Evolutionary conservation across 2,113 vertebrate species (phyloP).

Genomic region (Regulus satrapa): DNA sequence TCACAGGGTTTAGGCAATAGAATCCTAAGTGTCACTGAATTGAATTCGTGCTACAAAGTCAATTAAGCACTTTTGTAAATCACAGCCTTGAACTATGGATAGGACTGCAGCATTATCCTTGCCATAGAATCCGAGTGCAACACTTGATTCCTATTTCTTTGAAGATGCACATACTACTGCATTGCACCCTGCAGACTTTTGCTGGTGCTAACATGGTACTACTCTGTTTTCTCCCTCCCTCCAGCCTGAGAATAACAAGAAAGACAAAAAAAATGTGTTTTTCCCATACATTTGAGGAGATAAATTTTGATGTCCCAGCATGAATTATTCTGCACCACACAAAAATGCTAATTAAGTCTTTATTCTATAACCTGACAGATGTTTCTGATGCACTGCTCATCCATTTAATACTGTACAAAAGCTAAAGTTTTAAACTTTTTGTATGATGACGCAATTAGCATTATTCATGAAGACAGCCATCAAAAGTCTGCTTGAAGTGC

Average conservation of each 20-base stretch:
- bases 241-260: background rate
- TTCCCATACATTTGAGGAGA: constrained; percentile 5
- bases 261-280: constrained; percentile 32
- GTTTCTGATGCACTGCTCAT: constrained; percentile 54
- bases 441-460: background rate
- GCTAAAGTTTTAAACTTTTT: constrained; percentile 56
- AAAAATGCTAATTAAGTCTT: constrained; percentile 65
- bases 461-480: constrained; percentile 58
- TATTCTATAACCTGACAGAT: constrained; percentile 67
- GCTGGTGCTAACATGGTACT: background rate
- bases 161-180: background rate
- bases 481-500: background rate
- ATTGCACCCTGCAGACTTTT: constrained; percentile 13
- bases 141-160: constrained; percentile 17
- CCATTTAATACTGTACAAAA: constrained; percentile 46
- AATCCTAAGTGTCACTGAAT: background rate
- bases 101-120: background rate
- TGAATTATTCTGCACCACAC: constrained; percentile 59
- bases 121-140: background rate
- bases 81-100: background rate
- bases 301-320: constrained; percentile 55
- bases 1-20: background rate
- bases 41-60: constrained; percentile 7
- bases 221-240: background rate
- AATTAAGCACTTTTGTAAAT: constrained; percentile 20